phyloP scores from a whole-genome alignment of 2,797 vertebrate genomes.

The Calcarius lapponicus region DNA sequence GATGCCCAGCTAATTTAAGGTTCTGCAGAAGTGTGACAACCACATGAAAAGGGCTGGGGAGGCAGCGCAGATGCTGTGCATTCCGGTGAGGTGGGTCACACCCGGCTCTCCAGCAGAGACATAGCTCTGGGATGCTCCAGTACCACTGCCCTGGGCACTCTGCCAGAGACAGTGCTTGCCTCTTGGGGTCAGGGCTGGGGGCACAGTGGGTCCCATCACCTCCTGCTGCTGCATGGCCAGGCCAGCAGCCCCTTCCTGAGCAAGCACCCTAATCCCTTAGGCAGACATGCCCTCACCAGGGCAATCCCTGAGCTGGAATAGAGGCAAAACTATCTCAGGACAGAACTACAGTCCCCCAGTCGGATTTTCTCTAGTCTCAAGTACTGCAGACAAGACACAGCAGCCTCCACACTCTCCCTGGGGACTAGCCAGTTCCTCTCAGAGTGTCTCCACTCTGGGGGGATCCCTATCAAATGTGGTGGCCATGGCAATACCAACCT shows the following conservation, averaged over 20 bases:
- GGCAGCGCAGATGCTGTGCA: accelerated
- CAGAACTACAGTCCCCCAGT: neutral
- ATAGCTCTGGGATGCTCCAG: neutral
- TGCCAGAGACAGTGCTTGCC: neutral
- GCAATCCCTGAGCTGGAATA: accelerated
- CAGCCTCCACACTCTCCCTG: neutral
- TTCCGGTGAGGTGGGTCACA: neutral
- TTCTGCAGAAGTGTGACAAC: neutral
- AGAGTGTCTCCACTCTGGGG: neutral
- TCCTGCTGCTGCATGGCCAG: neutral
- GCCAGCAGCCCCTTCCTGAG: neutral
- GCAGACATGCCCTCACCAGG: accelerated
- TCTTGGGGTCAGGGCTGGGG: neutral
- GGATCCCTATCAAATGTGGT: neutral
- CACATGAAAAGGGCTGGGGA: neutral
- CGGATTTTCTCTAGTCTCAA: neutral
- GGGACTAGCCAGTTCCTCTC: neutral
- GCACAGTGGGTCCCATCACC: accelerated
- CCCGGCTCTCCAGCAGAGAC: neutral
- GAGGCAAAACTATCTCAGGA: neutral
- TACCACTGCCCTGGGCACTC: neutral
- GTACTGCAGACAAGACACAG: neutral
- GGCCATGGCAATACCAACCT: neutral
- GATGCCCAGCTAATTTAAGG: neutral
- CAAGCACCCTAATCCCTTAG: accelerated